phyloP scores from a whole-genome alignment of 1,140 invertebrate genomes.

The Octopus bimaculoides region DNA sequence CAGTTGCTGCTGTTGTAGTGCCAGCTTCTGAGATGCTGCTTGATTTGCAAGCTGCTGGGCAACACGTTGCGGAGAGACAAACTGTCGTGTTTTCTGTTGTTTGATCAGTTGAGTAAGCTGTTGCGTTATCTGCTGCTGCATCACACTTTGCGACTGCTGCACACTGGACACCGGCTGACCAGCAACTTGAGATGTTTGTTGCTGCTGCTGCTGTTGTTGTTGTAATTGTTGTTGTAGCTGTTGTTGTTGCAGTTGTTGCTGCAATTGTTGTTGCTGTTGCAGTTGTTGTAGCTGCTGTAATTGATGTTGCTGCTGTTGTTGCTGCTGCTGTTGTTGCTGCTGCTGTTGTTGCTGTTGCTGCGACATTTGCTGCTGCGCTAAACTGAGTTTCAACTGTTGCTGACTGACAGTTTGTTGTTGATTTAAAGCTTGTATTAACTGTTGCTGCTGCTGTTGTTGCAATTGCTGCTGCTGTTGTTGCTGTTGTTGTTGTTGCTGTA shows the following conservation, averaged over 20 bases:
- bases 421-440: background rate
- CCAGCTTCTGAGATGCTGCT: too few species aligned
- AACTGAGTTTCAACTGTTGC: background rate
- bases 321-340: background rate
- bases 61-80: background rate
- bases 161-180: background rate
- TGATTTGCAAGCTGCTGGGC: background rate
- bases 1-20: too few species aligned
- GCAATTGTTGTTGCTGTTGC: background rate
- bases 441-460: background rate
- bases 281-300: background rate
- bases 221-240: background rate
- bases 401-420: background rate
- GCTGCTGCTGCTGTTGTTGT: conserved; percentile 1
- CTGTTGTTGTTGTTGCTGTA: background rate
- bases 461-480: too few species aligned
- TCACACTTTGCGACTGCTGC: background rate
- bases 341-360: background rate
- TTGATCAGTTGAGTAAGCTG: background rate
- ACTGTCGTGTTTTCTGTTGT: background rate
- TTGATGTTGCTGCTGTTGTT: background rate
- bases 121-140: background rate
- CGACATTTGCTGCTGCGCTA: background rate
- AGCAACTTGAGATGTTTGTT: background rate
- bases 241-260: background rate